Percentiles rank a stretch among this genome's conserved stretches.
Evolutionary conservation across 2,888 invertebrate genomes (phyloP).

Genomic region (Petrolisthes manimaculis): DNA sequence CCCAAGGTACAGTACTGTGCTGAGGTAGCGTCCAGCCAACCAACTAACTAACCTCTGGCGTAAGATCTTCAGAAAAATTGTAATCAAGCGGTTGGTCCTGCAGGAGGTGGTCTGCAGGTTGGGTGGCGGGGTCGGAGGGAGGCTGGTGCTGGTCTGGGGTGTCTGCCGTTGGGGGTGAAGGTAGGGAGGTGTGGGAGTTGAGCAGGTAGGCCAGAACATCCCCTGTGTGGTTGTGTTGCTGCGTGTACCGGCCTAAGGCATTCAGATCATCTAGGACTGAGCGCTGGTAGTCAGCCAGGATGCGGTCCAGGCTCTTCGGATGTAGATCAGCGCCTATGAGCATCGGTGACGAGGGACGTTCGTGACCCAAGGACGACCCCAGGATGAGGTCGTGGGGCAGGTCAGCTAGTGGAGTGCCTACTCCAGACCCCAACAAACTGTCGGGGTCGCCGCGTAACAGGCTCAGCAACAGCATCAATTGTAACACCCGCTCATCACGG

Average conservation of each 20-base stretch:
- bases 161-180: constrained; percentile 54
- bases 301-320: constrained; percentile 52
- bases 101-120: constrained; percentile 31
- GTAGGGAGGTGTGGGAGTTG: constrained; percentile 53
- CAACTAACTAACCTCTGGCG: constrained; percentile 51
- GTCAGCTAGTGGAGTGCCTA: constrained; percentile 33
- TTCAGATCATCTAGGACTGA: constrained; percentile 53
- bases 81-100: constrained; percentile 30
- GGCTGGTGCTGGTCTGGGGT: constrained; percentile 53
- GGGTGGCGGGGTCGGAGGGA: constrained; percentile 22
- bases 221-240: background rate
- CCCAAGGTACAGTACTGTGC: background rate
- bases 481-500: constrained; percentile 55
- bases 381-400: constrained; percentile 51
- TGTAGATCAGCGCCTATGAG: constrained; percentile 42
- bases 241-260: constrained; percentile 49
- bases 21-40: background rate
- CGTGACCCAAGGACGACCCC: constrained; percentile 55
- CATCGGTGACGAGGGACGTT: constrained; percentile 47
- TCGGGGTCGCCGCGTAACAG: constrained; percentile 53
- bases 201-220: constrained; percentile 52
- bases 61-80: constrained; percentile 43
- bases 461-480: constrained; percentile 53
- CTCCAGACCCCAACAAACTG: constrained; percentile 34
- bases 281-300: constrained; percentile 54